Evolutionary conservation across 92 coral and sea anemone species (phyloP).

Genomic region (Zoanthus solanderi): DNA sequence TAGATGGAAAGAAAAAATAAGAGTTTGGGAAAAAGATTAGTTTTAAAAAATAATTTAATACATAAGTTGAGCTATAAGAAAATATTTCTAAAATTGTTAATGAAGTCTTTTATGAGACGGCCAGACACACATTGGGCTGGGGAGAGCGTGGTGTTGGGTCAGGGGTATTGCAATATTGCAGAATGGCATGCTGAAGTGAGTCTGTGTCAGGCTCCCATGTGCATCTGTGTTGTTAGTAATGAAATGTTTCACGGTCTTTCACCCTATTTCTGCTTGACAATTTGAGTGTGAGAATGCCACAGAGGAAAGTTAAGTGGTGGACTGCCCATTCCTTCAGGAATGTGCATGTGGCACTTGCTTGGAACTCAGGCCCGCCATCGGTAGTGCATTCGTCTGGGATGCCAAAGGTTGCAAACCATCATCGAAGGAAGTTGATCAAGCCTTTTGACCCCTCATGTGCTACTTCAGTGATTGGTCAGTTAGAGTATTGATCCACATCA

Average conservation of each 20-base stretch:
- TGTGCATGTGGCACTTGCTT: neutral
- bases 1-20: no score
- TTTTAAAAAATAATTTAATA: no score
- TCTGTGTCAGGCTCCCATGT: conserved; percentile 62
- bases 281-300: conserved; percentile 79
- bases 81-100: no score
- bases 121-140: conserved; percentile 49
- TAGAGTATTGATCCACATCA: conserved; percentile 75
- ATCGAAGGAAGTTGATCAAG: conserved; percentile 65
- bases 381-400: conserved; percentile 71
- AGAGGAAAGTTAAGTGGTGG: conserved; percentile 72
- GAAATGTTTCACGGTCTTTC: conserved; percentile 52
- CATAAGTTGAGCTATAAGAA: no score
- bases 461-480: conserved; percentile 76
- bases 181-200: conserved; percentile 56
- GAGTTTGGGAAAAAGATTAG: no score
- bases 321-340: conserved; percentile 79
- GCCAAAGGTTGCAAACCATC: conserved; percentile 68
- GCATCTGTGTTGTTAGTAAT: conserved; percentile 63
- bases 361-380: conserved; percentile 71
- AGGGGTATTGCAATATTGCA: conserved; percentile 54
- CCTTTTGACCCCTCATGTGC: conserved; percentile 72
- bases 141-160: conserved; percentile 59
- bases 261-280: conserved; percentile 57
- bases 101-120: neutral